Conservation (phyloP, 2,113 vertebrate species). For the Vombatus ursinus region DNA sequence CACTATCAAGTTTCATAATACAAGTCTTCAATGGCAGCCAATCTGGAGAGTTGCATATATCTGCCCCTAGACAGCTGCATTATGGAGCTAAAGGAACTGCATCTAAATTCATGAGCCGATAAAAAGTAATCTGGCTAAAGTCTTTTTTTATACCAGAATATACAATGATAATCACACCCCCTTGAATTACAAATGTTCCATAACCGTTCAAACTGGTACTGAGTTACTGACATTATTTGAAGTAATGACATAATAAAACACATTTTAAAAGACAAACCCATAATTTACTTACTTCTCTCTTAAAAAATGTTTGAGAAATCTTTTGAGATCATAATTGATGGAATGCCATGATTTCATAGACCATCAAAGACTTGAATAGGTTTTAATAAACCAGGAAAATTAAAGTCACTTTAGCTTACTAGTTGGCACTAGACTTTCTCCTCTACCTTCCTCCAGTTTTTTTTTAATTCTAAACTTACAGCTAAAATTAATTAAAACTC, state of each 20-base stretch:
- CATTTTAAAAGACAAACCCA: constrained; percentile 83
- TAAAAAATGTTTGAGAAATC: constrained; percentile 78
- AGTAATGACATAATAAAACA: constrained; percentile 86
- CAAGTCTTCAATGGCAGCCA: constrained; percentile 80
- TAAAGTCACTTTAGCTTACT: constrained; percentile 63
- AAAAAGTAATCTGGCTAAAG: constrained; percentile 87
- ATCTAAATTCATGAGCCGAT: constrained; percentile 88
- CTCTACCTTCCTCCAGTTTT: not conserved
- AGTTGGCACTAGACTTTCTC: constrained; percentile 40
- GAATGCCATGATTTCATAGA: constrained; percentile 69
- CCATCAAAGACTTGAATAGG: constrained; percentile 72
- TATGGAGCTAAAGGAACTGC: constrained; percentile 83
- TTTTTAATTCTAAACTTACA: constrained; percentile 60
- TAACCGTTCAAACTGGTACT: constrained; percentile 83
- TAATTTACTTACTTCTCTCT: constrained; percentile 81
- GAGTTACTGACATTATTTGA: constrained; percentile 85
- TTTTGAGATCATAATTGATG: constrained; percentile 79
- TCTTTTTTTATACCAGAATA: constrained; percentile 83
- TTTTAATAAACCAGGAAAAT: constrained; percentile 80
- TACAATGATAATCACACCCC: constrained; percentile 84
- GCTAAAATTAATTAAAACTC: constrained; percentile 64
- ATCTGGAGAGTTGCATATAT: constrained; percentile 82
- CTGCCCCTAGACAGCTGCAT: constrained; percentile 82
- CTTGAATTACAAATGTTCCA: constrained; percentile 87
- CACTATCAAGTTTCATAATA: constrained; percentile 76